These are phyloP conservation scores for Epizoanthus stellaris DNA, from an alignment of 92 coral and sea anemone species.

Conservation along the genomic window DNA sequence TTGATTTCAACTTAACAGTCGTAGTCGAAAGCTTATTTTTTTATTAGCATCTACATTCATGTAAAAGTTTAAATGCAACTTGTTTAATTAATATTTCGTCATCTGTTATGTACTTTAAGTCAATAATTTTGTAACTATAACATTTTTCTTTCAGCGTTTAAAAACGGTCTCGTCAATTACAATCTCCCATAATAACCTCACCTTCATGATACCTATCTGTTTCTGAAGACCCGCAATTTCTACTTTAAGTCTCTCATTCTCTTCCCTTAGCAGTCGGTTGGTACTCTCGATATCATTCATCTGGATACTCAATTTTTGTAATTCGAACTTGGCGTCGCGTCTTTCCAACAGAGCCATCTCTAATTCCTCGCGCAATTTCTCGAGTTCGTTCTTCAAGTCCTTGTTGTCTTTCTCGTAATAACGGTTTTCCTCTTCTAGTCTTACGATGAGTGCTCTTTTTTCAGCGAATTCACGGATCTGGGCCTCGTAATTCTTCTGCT, in stretches of 20 bases:
- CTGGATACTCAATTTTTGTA: slow-evolving; percentile 90
- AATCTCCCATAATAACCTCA: background rate
- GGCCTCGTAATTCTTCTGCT: slow-evolving; percentile 89
- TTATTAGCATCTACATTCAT: background rate
- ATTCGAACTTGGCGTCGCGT: slow-evolving; percentile 87
- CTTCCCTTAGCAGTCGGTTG: slow-evolving; percentile 82
- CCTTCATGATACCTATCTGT: slow-evolving; percentile 69
- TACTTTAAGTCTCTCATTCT: slow-evolving; percentile 86
- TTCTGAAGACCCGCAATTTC: slow-evolving; percentile 74
- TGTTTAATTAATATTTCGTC: too few relatives aligned
- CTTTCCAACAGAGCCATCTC: slow-evolving; percentile 79
- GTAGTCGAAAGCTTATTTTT: background rate
- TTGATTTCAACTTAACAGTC: too few relatives aligned
- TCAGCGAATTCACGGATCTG: slow-evolving; percentile 88
- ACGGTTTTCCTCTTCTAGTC: slow-evolving; percentile 90
- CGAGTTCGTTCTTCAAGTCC: slow-evolving; percentile 83
- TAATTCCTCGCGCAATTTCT: slow-evolving; percentile 76
- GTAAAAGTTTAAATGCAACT: too few relatives aligned
- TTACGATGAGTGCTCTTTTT: slow-evolving; percentile 84
- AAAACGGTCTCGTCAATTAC: too few relatives aligned
- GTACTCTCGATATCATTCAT: slow-evolving; percentile 82
- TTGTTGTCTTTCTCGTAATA: slow-evolving; percentile 76
- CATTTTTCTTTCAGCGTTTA: background rate
- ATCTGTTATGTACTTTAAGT: too few relatives aligned
- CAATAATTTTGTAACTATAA: background rate